Conservation (phyloP, 2,888 invertebrate genomes). For the Notocelia uddmanniana region DNA sequence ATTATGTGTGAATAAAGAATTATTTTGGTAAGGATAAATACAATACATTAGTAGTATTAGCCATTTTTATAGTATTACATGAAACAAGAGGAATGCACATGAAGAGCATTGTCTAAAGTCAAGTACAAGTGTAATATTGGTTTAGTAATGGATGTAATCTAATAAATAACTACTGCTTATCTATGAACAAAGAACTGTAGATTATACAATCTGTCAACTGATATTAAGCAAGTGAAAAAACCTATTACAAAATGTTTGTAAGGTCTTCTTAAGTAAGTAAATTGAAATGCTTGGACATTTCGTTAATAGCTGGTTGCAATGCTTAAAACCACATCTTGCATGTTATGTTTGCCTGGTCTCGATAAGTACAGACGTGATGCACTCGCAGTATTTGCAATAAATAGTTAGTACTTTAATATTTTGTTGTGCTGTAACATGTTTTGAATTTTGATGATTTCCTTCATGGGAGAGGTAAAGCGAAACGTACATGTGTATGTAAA, state of each 20-base stretch:
- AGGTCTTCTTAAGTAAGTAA: conserved; percentile 26
- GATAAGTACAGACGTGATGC: background rate
- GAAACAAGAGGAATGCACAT: background rate
- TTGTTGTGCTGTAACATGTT: background rate
- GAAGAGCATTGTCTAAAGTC: background rate
- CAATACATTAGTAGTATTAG: background rate
- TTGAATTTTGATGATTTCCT: background rate
- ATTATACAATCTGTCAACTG: conserved; percentile 26
- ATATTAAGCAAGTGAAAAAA: conserved; percentile 29
- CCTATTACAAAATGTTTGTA: conserved; percentile 34
- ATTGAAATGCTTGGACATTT: conserved; percentile 21
- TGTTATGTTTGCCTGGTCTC: conserved; percentile 26
- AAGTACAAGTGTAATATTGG: background rate
- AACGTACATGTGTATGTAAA: background rate
- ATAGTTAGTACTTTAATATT: background rate
- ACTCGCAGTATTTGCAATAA: background rate
- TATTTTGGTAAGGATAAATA: no score
- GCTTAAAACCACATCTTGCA: conserved; percentile 16
- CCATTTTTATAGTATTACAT: background rate
- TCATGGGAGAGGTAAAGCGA: background rate
- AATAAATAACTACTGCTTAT: background rate
- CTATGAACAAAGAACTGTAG: conserved; percentile 4
- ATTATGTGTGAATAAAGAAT: no score
- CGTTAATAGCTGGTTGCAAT: conserved; percentile 4
- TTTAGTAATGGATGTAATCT: conserved; percentile 13